phyloP scores from a whole-genome alignment of 2,113 vertebrate genomes.

The Neomonachus schauinslandi region DNA sequence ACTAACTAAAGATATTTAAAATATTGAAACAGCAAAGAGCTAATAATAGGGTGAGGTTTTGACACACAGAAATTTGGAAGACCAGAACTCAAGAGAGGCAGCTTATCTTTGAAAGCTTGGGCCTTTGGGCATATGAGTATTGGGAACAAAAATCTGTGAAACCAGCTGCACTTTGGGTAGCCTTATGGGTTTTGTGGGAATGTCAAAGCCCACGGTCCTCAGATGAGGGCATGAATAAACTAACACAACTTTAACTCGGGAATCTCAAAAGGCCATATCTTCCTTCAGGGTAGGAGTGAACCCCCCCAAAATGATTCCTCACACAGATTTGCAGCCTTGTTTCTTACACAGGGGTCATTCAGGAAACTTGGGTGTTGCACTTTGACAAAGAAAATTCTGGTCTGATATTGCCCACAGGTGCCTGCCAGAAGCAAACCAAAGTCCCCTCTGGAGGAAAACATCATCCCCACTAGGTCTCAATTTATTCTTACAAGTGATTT shows the following conservation, averaged over 20 bases:
- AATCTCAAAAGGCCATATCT: neutral
- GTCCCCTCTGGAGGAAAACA: neutral
- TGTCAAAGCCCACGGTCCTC: neutral
- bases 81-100: neutral
- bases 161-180: neutral
- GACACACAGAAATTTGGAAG: neutral
- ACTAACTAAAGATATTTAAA: neutral
- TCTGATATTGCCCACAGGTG: neutral
- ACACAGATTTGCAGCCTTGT: neutral
- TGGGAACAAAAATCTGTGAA: neutral
- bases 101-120: constrained; percentile 1
- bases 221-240: neutral
- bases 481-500: neutral
- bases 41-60: neutral
- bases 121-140: neutral
- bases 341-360: neutral
- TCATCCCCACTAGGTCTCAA: neutral
- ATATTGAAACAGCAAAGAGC: constrained; percentile 7
- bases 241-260: neutral
- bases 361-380: neutral
- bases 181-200: neutral
- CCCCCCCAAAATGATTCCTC: neutral
- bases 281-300: neutral
- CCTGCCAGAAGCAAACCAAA: neutral
- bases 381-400: neutral